Evolutionary conservation across 2,888 invertebrate species (phyloP).

Genomic region (Plebejus argus): DNA sequence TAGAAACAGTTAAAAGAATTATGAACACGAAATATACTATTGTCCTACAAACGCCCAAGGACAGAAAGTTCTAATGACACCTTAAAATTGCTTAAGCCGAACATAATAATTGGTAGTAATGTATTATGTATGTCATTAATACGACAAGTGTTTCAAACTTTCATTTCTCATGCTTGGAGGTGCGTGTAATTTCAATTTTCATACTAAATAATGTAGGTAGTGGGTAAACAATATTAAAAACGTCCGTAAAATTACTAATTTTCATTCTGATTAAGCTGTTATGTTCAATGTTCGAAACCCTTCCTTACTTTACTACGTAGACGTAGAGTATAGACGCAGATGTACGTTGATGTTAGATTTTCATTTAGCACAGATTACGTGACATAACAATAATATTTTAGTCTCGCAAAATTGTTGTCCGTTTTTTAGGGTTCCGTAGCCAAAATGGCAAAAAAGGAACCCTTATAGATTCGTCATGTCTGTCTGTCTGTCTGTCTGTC

Average conservation of each 20-base stretch:
- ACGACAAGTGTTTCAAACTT: constrained; percentile 15
- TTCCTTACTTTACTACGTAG: not conserved
- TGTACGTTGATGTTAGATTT: not conserved
- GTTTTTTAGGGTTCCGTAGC: too few relatives aligned
- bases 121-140: constrained; percentile 17
- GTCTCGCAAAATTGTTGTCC: too few relatives aligned
- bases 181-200: constrained; percentile 11
- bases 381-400: not conserved
- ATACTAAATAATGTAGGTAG: not conserved
- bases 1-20: not conserved
- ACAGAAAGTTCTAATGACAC: not conserved
- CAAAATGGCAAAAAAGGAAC: too few relatives aligned
- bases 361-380: not conserved
- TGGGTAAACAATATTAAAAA: not conserved
- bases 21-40: not conserved
- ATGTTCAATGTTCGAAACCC: not conserved
- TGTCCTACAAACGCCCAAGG: not conserved
- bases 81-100: constrained; percentile 21
- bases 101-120: constrained; percentile 8
- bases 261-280: not conserved
- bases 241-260: not conserved
- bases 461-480: too few relatives aligned
- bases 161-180: constrained; percentile 1
- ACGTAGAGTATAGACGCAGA: not conserved
- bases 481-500: too few relatives aligned